phyloP scores from a whole-genome alignment of 2,888 invertebrate genomes.

The Imbricaverruca yamaguchii region DNA sequence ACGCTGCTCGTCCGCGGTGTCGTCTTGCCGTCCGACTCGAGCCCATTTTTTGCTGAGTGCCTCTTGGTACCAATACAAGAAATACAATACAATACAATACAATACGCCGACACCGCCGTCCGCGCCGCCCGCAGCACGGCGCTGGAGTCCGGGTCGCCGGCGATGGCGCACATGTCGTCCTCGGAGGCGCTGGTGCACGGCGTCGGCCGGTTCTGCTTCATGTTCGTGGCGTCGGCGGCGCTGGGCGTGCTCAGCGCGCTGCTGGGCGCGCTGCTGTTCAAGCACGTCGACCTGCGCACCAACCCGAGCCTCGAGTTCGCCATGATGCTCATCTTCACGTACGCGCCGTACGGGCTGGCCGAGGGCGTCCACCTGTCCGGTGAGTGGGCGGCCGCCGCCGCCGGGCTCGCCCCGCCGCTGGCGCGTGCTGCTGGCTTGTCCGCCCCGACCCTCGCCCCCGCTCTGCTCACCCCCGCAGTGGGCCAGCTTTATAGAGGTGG shows the following conservation, averaged over 20 bases:
- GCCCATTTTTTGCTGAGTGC: too few species aligned
- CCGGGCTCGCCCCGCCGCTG: too few species aligned
- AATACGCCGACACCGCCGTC: too few species aligned
- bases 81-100: too few species aligned
- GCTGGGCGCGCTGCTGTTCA: constrained; percentile 64
- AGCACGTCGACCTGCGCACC: constrained; percentile 66
- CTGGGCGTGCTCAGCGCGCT: constrained; percentile 93
- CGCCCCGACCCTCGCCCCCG: too few species aligned
- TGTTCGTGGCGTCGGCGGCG: constrained; percentile 97
- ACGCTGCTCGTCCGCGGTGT: too few species aligned
- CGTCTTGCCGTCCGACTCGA: too few species aligned
- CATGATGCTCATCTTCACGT: constrained; percentile 96
- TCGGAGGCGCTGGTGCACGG: constrained; percentile 81
- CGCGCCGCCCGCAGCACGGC: constrained; percentile 59
- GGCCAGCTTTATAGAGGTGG: too few species aligned
- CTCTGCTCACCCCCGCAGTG: too few species aligned
- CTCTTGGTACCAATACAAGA: too few species aligned
- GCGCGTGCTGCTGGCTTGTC: too few species aligned
- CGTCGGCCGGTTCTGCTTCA: constrained; percentile 77
- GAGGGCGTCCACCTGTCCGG: constrained; percentile 93
- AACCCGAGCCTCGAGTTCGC: constrained; percentile 98
- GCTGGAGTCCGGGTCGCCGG: constrained; percentile 53
- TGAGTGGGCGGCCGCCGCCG: constrained; percentile 39
- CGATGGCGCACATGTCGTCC: constrained; percentile 51
- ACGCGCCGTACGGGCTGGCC: constrained; percentile 94